Percentiles rank a stretch among this genome's conserved stretches.
These are phyloP conservation scores for Emydocephalus ijimae DNA, from an alignment of 2,113 vertebrate species.

Conservation along the genomic window DNA sequence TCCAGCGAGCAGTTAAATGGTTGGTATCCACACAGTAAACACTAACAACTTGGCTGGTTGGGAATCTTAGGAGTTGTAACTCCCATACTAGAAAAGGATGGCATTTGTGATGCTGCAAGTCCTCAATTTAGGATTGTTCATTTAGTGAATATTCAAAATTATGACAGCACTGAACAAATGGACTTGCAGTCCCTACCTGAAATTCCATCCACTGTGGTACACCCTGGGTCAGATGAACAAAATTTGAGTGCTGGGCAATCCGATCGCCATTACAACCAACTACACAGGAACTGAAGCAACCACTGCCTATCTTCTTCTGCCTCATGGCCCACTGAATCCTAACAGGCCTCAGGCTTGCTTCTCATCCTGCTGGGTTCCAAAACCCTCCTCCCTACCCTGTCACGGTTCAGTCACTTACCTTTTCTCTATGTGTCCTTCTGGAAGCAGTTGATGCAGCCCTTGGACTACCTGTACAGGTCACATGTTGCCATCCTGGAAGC, in stretches of 20 bases:
- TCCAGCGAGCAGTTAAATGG: neutral
- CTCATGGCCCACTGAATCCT: neutral
- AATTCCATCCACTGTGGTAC: neutral
- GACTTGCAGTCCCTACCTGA: neutral
- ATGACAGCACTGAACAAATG: neutral
- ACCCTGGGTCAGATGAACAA: neutral
- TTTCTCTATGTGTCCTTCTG: neutral
- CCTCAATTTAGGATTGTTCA: neutral
- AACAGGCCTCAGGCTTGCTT: neutral
- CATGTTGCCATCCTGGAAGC: neutral
- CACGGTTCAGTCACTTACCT: neutral
- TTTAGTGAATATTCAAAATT: neutral
- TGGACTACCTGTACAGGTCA: too few species aligned
- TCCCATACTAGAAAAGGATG: neutral
- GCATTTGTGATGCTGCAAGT: neutral
- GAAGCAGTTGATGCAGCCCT: too few species aligned
- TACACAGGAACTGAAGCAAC: neutral
- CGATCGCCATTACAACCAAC: neutral
- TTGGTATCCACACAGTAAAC: neutral
- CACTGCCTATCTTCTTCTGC: neutral
- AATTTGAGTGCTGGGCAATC: neutral
- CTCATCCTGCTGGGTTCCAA: neutral
- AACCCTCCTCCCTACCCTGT: neutral
- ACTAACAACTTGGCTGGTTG: neutral
- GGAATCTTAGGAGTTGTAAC: neutral